phyloP scores from a whole-genome alignment of 2,113 vertebrate genomes.

The Azemiops feae region DNA sequence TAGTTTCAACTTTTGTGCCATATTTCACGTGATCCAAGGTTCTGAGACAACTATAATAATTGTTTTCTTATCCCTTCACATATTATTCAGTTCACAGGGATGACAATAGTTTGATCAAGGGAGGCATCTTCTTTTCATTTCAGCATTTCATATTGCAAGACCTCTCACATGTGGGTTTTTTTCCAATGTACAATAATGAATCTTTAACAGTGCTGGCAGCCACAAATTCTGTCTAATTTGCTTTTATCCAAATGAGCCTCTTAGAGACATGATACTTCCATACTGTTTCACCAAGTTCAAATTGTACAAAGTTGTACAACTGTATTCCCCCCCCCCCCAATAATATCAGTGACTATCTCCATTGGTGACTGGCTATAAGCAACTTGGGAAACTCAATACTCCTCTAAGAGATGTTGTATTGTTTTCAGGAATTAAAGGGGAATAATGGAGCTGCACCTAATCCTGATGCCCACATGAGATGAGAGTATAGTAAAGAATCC shows the following conservation, averaged over 20 bases:
- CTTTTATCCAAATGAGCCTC: not conserved
- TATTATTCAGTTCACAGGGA: not conserved
- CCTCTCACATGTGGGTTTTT: not conserved
- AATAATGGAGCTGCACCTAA: not conserved
- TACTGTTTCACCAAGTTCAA: not conserved
- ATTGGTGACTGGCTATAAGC: not conserved
- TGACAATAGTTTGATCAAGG: not conserved
- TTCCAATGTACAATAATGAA: not conserved
- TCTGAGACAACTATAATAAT: not conserved
- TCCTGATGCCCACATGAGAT: not conserved
- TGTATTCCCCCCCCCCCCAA: not conserved
- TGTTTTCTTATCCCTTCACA: not conserved
- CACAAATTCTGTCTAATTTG: not conserved
- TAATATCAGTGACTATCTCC: too few species aligned
- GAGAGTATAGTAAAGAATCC: not conserved
- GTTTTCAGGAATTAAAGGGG: not conserved
- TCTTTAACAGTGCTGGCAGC: not conserved
- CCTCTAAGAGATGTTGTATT: not conserved
- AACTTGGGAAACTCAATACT: not conserved
- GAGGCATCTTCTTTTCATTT: not conserved
- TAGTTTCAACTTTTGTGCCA: not conserved
- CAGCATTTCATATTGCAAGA: not conserved
- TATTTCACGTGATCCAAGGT: not conserved
- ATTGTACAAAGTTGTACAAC: not conserved
- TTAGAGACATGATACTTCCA: not conserved